phyloP scores from a whole-genome alignment of 2,888 invertebrate genomes.

The Sphaerophoria rueppellii region DNA sequence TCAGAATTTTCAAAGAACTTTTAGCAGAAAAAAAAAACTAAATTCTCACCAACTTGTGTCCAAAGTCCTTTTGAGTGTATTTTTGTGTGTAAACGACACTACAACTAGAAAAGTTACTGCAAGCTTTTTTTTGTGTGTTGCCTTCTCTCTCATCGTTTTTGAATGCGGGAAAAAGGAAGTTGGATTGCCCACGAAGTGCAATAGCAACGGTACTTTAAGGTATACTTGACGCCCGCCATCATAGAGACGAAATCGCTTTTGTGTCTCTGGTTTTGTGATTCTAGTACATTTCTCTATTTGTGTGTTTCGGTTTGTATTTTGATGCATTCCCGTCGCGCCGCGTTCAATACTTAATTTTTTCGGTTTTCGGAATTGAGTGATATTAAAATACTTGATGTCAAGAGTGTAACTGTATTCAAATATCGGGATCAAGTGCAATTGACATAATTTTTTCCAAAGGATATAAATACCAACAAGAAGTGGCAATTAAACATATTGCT shows the following conservation, averaged over 20 bases:
- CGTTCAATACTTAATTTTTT: slow-evolving; percentile 3
- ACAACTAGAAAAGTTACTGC: background rate
- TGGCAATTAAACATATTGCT: slow-evolving; percentile 36
- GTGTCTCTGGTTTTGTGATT: slow-evolving; percentile 31
- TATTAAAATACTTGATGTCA: slow-evolving; percentile 45
- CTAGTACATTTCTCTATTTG: slow-evolving; percentile 29
- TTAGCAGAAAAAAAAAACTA: no score
- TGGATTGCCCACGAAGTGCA: slow-evolving; percentile 61
- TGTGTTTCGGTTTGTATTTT: slow-evolving; percentile 27
- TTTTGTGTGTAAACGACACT: slow-evolving; percentile 16
- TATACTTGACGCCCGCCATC: slow-evolving; percentile 57
- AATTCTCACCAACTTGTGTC: background rate
- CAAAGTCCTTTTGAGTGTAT: background rate
- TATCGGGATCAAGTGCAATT: slow-evolving; percentile 47
- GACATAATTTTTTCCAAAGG: slow-evolving; percentile 35
- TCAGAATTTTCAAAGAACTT: slow-evolving; percentile 74
- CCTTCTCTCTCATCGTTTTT: slow-evolving; percentile 31
- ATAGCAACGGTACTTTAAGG: slow-evolving; percentile 46
- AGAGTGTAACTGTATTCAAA: slow-evolving; percentile 16
- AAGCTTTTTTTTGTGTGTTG: slow-evolving; percentile 65
- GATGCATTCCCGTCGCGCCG: slow-evolving; percentile 27
- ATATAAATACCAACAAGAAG: background rate
- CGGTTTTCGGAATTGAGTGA: slow-evolving; percentile 27
- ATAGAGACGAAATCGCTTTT: slow-evolving; percentile 49
- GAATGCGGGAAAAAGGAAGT: slow-evolving; percentile 45